Base-by-base conservation (phyloP, 2,888 invertebrate species). In the Torymus aiolomorphi region DNA sequence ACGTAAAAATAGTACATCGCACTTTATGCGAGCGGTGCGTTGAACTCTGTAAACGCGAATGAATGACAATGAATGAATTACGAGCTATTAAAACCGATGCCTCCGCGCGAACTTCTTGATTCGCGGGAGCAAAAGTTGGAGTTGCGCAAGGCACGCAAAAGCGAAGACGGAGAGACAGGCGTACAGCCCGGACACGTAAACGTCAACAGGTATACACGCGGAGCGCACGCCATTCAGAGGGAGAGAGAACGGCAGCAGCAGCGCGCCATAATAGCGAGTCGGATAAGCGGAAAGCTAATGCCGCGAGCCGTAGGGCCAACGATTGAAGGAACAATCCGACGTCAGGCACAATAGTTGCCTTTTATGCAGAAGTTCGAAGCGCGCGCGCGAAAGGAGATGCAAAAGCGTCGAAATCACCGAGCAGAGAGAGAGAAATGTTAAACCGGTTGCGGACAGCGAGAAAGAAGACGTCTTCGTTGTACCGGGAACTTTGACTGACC, bases 331-430 rank as follows among this genome's bases (percentile, higher is more conserved):
- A 57, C 66, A 66, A 24, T 61, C n/a, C 66, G 66, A 86, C 84
- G 86, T 86, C 87, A 86, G 77, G 83, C 83, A 84, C 87, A 87
- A 87, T 86, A 51, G 82, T 84, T 84, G 31, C 85, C 86, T 88
- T 87, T 87, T 86, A 86, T 85, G 83, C 82, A 84, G 84, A 88
- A 88, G 88, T 88, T 88, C 77, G 80, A 83, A 80, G 57, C 20
- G 69, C 20, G 62, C 63, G 80, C 57, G 71, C 66, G 69, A 54
- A 63, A 57, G 42, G 2, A 24, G 24, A 24, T 24, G 24, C 24
- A 24, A 3, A 24, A 24, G 24, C 24, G 24, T 2, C 3, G 24
- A 24, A 24, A 24, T 24, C 24, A 24, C 24, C 24, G 3, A 3
- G 71, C 66, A 54, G 13, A n/a, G 54, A n/a, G 8, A 1, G 24